Evolutionary conservation across 2,797 vertebrate species (phyloP), one percentile per base, ranked within the genome.

Genomic region (Lithobates pipiens): DNA sequence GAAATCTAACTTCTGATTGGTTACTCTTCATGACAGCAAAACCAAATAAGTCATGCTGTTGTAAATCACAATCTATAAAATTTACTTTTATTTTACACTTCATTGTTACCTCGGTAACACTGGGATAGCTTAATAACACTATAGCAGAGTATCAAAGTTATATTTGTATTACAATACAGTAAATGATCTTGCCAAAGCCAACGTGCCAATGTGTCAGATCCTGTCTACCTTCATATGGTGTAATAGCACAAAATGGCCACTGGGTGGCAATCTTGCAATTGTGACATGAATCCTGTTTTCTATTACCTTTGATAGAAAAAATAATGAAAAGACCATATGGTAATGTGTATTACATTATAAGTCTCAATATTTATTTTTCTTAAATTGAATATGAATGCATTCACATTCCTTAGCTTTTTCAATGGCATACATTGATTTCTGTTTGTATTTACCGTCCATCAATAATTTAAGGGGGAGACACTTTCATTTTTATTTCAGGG

Each of bases 221-320:
- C 21, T 23, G 21, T 1, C 18, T n/a, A 61, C 21, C 21, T 23
- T 61, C 6, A n/a, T 23, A 23, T 23, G 7, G 54, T 23, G 54
- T 23, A 61, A 61, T 61, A 61, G n/a, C 18, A 61, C 8, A n/a
- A 61, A 61, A 61, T 13, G 21, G 7, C 54, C 54, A 61, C 54
- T 23, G 21, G 54, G 21, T 78, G 82, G 82, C 67, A 32, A 42
- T 77, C 67, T 71, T 54, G 63, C n/a, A 69, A 10, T n/a, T 34
- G 7, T 29, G 44, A 16, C 4, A 4, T 23, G 5, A 23, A 7
- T 23, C 7, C 9, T 8, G 21, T 9, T 6, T 23, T n/a, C 16
- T 16, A 21, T 21, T 54, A 54, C 15, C 1, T 15, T 18, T 54
- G 3, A 0, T 54, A 54, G 18, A 54, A 5, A 18, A 54, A 21